These are phyloP conservation scores for Enteromius unitaeniatus DNA, from an alignment of 2,797 vertebrate genomes.

Conservation along the genomic window DNA sequence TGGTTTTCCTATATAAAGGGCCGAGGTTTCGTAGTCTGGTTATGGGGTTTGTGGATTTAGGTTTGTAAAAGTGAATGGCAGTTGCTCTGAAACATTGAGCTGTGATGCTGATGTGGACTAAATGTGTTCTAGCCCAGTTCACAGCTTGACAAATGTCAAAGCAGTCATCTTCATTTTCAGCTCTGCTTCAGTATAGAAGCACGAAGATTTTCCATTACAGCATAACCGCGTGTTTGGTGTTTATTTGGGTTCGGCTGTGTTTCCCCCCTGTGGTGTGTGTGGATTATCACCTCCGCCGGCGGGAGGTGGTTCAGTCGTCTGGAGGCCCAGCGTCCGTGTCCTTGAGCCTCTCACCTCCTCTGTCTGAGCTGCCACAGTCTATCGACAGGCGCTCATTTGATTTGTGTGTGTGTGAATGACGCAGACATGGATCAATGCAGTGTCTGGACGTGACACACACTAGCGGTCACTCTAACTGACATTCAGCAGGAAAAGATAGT, in stretches of 20 bases:
- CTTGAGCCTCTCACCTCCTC: slow-evolving; percentile 48
- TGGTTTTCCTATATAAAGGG: background rate
- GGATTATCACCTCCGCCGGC: slow-evolving; percentile 30
- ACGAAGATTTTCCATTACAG: background rate
- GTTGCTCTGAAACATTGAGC: background rate
- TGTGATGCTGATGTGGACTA: background rate
- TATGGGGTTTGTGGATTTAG: background rate
- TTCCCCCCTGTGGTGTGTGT: slow-evolving; percentile 4
- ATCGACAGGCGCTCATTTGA: slow-evolving; percentile 36
- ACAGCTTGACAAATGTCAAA: background rate
- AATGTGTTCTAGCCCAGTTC: background rate
- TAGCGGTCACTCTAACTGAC: slow-evolving; percentile 44
- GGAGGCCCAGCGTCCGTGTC: slow-evolving; percentile 34
- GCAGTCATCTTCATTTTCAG: background rate
- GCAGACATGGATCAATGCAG: slow-evolving; percentile 49
- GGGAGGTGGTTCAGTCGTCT: slow-evolving; percentile 28
- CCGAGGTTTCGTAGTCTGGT: background rate
- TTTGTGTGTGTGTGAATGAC: slow-evolving; percentile 36
- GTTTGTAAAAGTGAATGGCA: too few relatives aligned
- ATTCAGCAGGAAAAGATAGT: slow-evolving; percentile 33
- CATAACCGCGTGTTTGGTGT: background rate
- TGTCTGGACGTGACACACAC: slow-evolving; percentile 40
- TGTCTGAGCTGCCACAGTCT: slow-evolving; percentile 14
- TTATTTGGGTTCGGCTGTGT: slow-evolving; percentile 1
- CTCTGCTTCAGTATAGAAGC: background rate